Base-by-base conservation (phyloP, 1,140 invertebrate species). In the Pseudomyrmex dendroicus region DNA sequence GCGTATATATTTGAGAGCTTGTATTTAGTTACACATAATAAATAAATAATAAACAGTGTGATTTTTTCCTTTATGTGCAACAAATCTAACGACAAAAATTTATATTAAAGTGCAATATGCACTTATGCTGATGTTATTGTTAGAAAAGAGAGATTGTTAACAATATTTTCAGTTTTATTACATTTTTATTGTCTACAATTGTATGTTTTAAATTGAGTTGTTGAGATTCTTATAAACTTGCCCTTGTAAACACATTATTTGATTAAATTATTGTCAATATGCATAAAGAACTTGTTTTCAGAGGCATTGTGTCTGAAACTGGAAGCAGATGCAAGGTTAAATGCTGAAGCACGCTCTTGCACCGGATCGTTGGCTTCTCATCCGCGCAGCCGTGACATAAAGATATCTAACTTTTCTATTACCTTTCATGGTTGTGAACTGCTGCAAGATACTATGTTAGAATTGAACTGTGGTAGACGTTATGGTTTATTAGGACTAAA, bases 341-440 rank as follows among this genome's bases (percentile, higher is more conserved):
- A 98, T 94, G 98, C 98, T 0, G 97, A 99, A 92, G 98, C 98
- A 2, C 95, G 99, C 70, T 97, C 99, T 0, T 99, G 98, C 84
- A 99, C 99, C 12, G 99, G 99, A 48, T 98, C 98, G 0, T 94
- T 99, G 73, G 98, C 97, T 1, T 98, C 99, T 2, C 99, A 99
- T 95, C 98, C 98, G 10, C 96, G 98, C 85, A 98, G 98, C 84
- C 95, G 99, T 83, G 99, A 99, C 94, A 96, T 99, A 46, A 99
- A 99, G 94, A 99, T 99, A 90, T 97, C 98, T 73, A 99, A 98
- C 92, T 97, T 99, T 91, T 99, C 99, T 52, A 98, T 99, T 72
- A 99, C 98, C 66, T 99, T 99, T 94, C 99, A 99, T 93, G 99
- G 99, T 64, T 96, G 96, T 89, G 99, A 99, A 95, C 95, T 99